These are phyloP conservation scores for Cariama cristata DNA, from an alignment of 2,113 vertebrate genomes.

Conservation along the genomic window DNA sequence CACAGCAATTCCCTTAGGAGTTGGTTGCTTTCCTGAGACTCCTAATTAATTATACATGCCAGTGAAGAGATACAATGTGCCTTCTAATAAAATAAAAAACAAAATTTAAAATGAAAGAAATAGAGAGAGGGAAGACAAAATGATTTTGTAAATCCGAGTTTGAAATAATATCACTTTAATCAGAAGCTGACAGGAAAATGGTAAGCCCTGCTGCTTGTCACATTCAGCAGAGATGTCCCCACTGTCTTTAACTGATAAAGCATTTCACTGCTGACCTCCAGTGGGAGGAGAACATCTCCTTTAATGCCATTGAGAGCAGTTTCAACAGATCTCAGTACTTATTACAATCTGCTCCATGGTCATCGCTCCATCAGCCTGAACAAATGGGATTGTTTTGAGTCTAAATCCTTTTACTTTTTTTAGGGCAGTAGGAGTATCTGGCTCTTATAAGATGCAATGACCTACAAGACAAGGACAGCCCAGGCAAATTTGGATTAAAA, in stretches of 20 bases:
- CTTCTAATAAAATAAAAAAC: conserved; percentile 12
- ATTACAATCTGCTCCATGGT: not conserved
- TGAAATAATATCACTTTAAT: conserved; percentile 58
- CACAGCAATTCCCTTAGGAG: conserved; percentile 10
- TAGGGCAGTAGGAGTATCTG: not conserved
- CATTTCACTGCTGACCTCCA: conserved; percentile 53
- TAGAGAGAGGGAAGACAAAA: conserved; percentile 15
- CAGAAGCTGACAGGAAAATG: conserved; percentile 16
- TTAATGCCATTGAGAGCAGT: not conserved
- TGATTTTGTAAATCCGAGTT: conserved; percentile 25
- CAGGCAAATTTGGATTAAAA: not conserved
- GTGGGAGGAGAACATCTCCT: conserved; percentile 35
- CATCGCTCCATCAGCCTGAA: not conserved
- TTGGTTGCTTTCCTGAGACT: conserved; percentile 35
- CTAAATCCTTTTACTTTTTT: not conserved
- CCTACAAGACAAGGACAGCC: not conserved
- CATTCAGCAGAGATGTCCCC: conserved; percentile 13
- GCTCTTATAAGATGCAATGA: not conserved
- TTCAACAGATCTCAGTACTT: conserved; percentile 6
- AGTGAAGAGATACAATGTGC: not conserved
- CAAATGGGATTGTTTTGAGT: conserved; percentile 27
- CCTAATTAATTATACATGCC: conserved; percentile 62
- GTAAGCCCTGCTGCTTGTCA: not conserved
- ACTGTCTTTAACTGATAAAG: conserved; percentile 47
- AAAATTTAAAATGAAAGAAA: not conserved